Percentiles rank a stretch among this genome's conserved stretches.
These are phyloP conservation scores for Alosa sapidissima DNA, from an alignment of 2,797 vertebrate genomes.

Conservation along the genomic window DNA sequence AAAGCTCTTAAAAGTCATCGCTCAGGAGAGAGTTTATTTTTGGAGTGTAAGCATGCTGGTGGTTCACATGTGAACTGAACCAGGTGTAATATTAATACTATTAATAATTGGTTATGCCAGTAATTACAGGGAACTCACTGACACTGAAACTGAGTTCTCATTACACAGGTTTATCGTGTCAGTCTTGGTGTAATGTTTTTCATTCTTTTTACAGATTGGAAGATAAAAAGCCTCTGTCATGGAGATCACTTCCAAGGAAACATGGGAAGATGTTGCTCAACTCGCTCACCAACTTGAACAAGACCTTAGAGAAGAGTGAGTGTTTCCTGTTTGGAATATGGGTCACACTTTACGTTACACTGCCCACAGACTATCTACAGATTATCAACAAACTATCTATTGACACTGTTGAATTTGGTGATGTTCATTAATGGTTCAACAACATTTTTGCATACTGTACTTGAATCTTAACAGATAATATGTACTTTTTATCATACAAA, in stretches of 20 bases:
- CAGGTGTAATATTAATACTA: background rate
- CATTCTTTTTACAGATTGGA: slow-evolving; percentile 74
- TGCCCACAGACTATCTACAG: background rate
- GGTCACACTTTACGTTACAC: background rate
- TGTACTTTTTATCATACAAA: too few relatives aligned
- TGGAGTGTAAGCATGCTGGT: background rate
- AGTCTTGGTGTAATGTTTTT: background rate
- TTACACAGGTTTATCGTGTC: background rate
- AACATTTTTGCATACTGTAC: too few relatives aligned
- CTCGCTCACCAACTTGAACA: slow-evolving; percentile 78
- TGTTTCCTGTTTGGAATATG: slow-evolving; percentile 3
- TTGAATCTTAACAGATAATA: too few relatives aligned
- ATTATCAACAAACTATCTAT: too few relatives aligned
- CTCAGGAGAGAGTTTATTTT: background rate
- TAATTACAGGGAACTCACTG: background rate
- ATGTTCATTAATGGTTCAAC: too few relatives aligned
- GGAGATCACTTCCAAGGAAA: slow-evolving; percentile 82
- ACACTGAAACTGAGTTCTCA: background rate
- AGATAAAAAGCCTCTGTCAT: slow-evolving; percentile 86
- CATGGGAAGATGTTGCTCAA: slow-evolving; percentile 84
- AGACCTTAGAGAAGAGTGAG: slow-evolving; percentile 93
- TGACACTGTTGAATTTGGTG: too few relatives aligned
- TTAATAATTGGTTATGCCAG: background rate
- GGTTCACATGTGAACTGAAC: background rate
- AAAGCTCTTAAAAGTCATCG: background rate